Evolutionary conservation across 2,113 vertebrate genomes (phyloP).

Genomic region (Tringa solitaria): DNA sequence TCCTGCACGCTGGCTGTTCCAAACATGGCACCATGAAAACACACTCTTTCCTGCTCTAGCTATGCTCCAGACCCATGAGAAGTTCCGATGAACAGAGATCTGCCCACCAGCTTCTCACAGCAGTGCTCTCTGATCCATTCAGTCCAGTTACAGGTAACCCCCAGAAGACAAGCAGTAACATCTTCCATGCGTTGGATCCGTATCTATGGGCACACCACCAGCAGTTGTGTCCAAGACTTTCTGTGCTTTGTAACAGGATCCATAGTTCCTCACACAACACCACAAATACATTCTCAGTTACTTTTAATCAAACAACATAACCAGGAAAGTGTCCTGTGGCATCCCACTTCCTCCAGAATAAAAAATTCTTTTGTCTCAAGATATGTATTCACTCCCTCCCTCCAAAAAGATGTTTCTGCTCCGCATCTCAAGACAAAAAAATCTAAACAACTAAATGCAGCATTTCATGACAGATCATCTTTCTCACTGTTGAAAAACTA

Average conservation of each 20-base stretch:
- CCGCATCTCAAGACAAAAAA: not conserved
- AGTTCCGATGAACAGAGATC: not conserved
- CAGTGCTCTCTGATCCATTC: not conserved
- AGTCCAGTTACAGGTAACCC: not conserved
- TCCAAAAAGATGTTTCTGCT: not conserved
- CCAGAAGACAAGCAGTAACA: not conserved
- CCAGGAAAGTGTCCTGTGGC: not conserved
- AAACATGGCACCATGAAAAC: not conserved
- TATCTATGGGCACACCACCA: not conserved
- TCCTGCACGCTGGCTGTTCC: not conserved
- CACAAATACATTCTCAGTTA: not conserved
- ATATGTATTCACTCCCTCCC: not conserved
- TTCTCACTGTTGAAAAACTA: not conserved
- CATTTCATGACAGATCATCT: not conserved
- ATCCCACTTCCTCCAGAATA: not conserved
- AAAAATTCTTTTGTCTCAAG: not conserved
- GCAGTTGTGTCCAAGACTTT: not conserved
- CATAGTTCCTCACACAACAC: not conserved
- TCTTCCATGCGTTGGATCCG: not conserved
- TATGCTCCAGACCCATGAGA: not conserved
- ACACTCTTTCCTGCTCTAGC: not conserved
- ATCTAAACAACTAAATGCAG: not conserved
- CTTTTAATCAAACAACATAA: not conserved
- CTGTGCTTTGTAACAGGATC: not conserved
- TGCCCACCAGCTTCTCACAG: not conserved